Evolutionary conservation across 2,797 vertebrate genomes (phyloP), one percentile per base, ranked within the genome.

Genomic region (Rachycentron canadum): DNA sequence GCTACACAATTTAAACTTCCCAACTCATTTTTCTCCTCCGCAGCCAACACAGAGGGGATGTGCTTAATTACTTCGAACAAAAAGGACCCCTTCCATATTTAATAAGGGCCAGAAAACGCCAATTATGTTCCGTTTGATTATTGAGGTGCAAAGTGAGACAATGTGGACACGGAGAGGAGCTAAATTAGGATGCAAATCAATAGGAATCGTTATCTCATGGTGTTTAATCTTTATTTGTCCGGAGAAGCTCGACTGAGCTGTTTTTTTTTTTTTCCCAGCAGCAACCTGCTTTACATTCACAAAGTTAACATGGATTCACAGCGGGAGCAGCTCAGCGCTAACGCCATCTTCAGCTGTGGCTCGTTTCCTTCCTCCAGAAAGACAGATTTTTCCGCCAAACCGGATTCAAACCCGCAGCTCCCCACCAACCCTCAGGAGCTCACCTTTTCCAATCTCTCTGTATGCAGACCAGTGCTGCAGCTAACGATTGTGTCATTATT

Each of bases 91-190:
- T 67, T 47, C 62, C 49, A 62, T 38, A 38, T 84, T 84, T 90
- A 88, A 86, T 83, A 82, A 89, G 73, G 63, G 64, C 73, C 81
- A 88, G 83, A 85, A 87, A 90, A 81, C 87, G 86, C 78, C 90
- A 88, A 90, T 91, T 87, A 88, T 60, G 60, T 56, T 32, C 66
- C 0, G 45, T 87, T 87, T 86, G 86, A 89, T 86, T 86, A 84
- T 72, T 59, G 73, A 84, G 79, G 84, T 61, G 67, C 84, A 75
- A 89, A 78, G 86, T 79, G 56, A 78, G 69, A 88, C 78, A 70
- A 71, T 72, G 53, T 63, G 78, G 76, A 81, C 63, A 30, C 17
- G n/a, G 58, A 57, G 1, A 6, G 50, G 26, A 65, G 81, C 73
- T 70, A 59, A 74, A 87, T 79, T 75, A 86, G 83, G 77, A 84